phyloP scores from a whole-genome alignment of 2,888 invertebrate genomes.

The Platypus cylindrus region DNA sequence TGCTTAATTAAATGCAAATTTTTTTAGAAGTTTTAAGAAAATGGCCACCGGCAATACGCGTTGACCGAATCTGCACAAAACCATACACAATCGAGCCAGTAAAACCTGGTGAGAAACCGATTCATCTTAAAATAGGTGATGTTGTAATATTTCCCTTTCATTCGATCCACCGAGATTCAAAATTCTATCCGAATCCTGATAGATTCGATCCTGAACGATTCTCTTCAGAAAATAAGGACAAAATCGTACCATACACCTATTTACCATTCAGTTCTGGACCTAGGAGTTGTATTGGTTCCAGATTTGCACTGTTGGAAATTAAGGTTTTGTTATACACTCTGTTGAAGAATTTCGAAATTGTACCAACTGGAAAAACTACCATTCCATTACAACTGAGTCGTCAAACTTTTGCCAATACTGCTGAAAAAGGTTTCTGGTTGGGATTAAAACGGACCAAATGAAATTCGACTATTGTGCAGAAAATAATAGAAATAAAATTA shows the following conservation, averaged over 20 bases:
- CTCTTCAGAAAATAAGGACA: conserved; percentile 27
- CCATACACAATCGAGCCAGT: conserved; percentile 29
- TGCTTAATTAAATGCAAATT: no score
- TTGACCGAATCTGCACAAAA: conserved; percentile 39
- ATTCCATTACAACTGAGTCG: no score
- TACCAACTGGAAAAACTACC: no score
- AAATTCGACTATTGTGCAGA: conserved; percentile 17
- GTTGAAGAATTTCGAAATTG: no score
- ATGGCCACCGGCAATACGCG: conserved; percentile 37
- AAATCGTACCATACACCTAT: conserved; percentile 26
- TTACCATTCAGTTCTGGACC: conserved; percentile 11
- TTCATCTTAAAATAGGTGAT: conserved; percentile 24
- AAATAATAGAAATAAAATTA: no score
- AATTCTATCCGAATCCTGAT: conserved; percentile 35
- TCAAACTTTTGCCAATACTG: no score
- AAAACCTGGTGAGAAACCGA: conserved; percentile 18
- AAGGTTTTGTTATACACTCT: no score
- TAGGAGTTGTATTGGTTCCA: conserved; percentile 15
- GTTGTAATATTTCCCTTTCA: conserved; percentile 27
- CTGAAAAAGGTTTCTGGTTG: no score
- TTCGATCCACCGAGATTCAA: conserved; percentile 33
- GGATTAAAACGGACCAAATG: no score
- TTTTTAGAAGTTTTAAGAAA: no score
- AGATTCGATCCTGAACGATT: conserved; percentile 36
- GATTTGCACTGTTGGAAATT: conserved; percentile 22